Base-by-base conservation (phyloP, 2,888 invertebrate species). In the Drosophila algonquin region DNA sequence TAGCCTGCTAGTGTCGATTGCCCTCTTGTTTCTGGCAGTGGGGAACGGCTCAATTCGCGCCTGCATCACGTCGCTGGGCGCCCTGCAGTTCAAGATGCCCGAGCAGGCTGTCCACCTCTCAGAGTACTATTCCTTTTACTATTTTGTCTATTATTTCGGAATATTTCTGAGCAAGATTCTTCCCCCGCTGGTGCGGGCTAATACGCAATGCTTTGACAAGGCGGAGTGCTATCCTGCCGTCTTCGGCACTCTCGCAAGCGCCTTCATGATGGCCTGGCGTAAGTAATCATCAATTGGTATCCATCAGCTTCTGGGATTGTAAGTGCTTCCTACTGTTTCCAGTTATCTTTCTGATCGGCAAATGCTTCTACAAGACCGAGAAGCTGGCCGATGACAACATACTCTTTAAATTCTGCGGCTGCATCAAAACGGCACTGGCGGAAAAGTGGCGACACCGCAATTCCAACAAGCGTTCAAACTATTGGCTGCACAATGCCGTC, bases 1-100 rank as follows among this genome's bases (percentile, higher is more conserved):
- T 83, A 94, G 94, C 65, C 84, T 91, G 63, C 91, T 94, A 47
- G 93, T 94, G 9, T 92, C 94, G 47, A 76, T 94, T 18, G 95
- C 95, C 1, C 90, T 95, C 60, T 77, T 94, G 2, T 91, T 95
- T 53, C 94, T 96, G 72, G 94, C 94, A 9, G 84, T 95, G 63
- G 95, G 95, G 1, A 95, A 95, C 59, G 95, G 95, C 45, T 95
- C 95, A 7, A 95, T 96, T 74, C 94, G 95, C 74, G 95, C 95
- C 0, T 95, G 95, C 89, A 94, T 96, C 47, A 93, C 95, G 12
- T 94, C 95, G 0, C 94, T 96, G 87, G 95, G 95, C 8, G 95
- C 95, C 9, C 94, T 95, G 88, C 95, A 95, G 90, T 95, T 95
- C 80, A 90, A 92, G 53, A 63, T 93, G 35, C 93, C 93, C 7